phyloP scores from a whole-genome alignment of 1,140 invertebrate genomes.

The Neotoxoptera formosana region DNA sequence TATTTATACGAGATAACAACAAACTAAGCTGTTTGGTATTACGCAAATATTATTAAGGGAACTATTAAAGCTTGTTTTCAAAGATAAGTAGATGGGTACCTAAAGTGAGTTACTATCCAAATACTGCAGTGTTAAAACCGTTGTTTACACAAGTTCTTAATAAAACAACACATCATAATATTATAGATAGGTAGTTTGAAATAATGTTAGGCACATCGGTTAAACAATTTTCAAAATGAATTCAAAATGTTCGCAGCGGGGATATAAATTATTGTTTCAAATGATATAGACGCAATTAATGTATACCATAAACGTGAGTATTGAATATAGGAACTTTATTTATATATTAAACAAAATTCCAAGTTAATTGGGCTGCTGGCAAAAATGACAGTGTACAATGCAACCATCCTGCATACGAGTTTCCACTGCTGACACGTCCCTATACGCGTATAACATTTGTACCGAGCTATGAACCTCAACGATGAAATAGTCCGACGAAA shows the following conservation, averaged over 20 bases:
- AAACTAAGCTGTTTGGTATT: conserved; percentile 27
- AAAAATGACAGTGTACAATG: neutral
- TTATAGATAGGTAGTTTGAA: neutral
- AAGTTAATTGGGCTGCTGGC: neutral
- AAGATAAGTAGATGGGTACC: conserved; percentile 32
- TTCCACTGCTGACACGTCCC: neutral
- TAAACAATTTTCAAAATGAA: neutral
- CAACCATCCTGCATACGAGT: neutral
- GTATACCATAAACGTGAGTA: neutral
- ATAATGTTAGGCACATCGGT: neutral
- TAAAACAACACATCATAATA: neutral
- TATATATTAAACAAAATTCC: neutral
- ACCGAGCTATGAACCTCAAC: neutral
- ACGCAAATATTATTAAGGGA: conserved; percentile 29
- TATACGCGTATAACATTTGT: neutral
- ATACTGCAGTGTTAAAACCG: conserved; percentile 18
- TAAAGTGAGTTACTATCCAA: neutral
- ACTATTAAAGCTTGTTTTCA: conserved; percentile 26
- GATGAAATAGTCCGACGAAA: neutral
- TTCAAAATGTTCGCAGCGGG: neutral
- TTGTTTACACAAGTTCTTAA: conserved; percentile 4
- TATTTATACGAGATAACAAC: conserved; percentile 15
- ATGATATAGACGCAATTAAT: too few species aligned
- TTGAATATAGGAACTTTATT: neutral
- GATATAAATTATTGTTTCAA: too few species aligned